Evolutionary conservation across 2,797 vertebrate species (phyloP).

Genomic region (Gymnocypris eckloni): DNA sequence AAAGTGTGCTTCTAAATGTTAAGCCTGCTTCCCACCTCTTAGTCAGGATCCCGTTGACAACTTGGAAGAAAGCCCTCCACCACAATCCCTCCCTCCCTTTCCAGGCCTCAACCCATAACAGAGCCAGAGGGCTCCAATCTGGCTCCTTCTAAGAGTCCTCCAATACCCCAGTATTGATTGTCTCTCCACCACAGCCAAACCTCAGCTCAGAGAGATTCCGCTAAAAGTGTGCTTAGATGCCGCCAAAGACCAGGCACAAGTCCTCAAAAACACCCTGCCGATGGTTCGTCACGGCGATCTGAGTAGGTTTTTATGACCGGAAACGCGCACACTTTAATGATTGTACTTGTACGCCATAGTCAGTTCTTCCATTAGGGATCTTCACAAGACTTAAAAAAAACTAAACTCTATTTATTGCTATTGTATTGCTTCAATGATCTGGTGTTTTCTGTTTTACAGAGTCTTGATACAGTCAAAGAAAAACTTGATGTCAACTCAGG

Average conservation of each 20-base stretch:
- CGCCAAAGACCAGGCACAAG: conserved; percentile 48
- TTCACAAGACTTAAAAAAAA: neutral
- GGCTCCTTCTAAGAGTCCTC: conserved; percentile 54
- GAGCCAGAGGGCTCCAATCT: conserved; percentile 62
- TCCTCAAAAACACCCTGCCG: conserved; percentile 56
- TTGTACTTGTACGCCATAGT: neutral
- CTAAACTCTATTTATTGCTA: neutral
- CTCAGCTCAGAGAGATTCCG: conserved; percentile 58
- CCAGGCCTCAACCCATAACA: conserved; percentile 63
- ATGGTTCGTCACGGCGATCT: conserved; percentile 18
- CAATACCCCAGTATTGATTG: conserved; percentile 57
- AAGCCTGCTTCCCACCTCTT: conserved; percentile 64
- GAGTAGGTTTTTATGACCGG: conserved; percentile 40
- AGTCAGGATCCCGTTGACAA: conserved; percentile 70
- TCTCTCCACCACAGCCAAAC: conserved; percentile 63
- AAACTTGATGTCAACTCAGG: conserved; percentile 94
- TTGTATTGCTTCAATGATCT: neutral
- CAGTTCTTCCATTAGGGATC: conserved; percentile 32
- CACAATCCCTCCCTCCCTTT: conserved; percentile 64
- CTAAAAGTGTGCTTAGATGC: conserved; percentile 50
- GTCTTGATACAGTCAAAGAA: conserved; percentile 84
- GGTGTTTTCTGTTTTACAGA: conserved; percentile 74
- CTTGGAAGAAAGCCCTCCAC: conserved; percentile 66
- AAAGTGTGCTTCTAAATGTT: conserved; percentile 53
- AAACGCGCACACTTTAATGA: conserved; percentile 37